Base-by-base conservation (phyloP, 1,140 invertebrate genomes). In the Neodiprion lecontei region DNA sequence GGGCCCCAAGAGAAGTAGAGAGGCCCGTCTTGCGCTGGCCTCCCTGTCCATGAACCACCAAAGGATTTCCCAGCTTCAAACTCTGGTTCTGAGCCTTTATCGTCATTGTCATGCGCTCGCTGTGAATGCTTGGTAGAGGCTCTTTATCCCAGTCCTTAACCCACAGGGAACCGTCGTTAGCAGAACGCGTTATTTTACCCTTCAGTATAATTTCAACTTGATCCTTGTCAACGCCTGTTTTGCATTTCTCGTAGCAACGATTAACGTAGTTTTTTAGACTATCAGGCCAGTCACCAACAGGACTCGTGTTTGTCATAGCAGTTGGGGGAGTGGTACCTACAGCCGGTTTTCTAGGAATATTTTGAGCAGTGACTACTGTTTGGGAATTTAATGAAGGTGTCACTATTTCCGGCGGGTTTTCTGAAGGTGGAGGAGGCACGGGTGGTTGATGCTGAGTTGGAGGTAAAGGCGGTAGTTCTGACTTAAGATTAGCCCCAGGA, bases 201-300 rank as follows among this genome's bases (percentile, higher is more conserved):
- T 98, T 98, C 48, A 99, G 88, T 78, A 97, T 95, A 75, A 96
- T 96, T 84, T 98, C 96, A 72, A 99, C 96, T 84, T 96, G 93
- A 90, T 99, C 96, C 88, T 97, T 96, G 86, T 98, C 96, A 73
- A 96, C 91, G 72, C 92, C 90, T 12, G 95, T 95, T 80, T 92
- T 92, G 83, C 96, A 98, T 88, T 96, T 96, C 53, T 93, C 93
- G 90, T 98, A 99, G 82, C 96, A 97, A 77, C 95, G 92, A 80
- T 95, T 94, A 11, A 98, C 96, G 88, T 98, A 99, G 75, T 94
- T 92, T 82, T 95, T 93, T 47, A 95, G 84, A 73, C 92, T 92
- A 70, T 93, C 91, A 1, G 94, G 94, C 94, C 94, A 95, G 72
- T 90, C 90, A 48, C 85, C 88, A 0, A 90, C 87, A 5, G 90